Evolutionary conservation across 2,113 vertebrate species (phyloP), one percentile per base, ranked within the genome.

Genomic region (Vulpes vulpes): DNA sequence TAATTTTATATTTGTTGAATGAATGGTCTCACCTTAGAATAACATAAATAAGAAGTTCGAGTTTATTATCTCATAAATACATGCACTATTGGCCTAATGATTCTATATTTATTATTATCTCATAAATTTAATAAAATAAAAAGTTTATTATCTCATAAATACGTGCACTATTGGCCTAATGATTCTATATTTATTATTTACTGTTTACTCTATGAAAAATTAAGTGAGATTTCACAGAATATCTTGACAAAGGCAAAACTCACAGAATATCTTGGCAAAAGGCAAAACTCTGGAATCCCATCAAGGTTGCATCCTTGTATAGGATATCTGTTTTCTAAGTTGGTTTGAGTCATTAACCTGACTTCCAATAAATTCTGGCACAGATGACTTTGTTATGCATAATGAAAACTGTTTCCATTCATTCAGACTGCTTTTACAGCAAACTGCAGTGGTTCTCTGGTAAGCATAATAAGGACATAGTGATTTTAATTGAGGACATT

Each of bases 401-500:
- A 30, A 92, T 59, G 30, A 25, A 93, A 97, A 97, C 82, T 69
- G 14, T 0, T 95, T 94, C 73, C 1, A 2, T 80, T 11, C 69
- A 65, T 90, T 97, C 51, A 43, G 2, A 59, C 35, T 81, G 65
- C 15, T 14, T 93, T 89, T 81, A 59, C 4, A 57, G 69, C 57
- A 91, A 96, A 97, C 17, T 76, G 25, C 71, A 76, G 51, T 32
- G 62, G 2, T 65, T 97, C 62, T 92, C 14, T 89, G 97, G 51
- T 93, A 89, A 96, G 62, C 25, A 94, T 97, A 98, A 97, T 96
- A 93, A 97, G 35, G 43, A 51, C 27, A 79, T 49, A 87, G 38
- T 92, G 74, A 88, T 76, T 97, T 96, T 98, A 98, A 97, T 57
- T 97, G 80, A 98, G 95, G 76, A 86, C n/a, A 96, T 93, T 57